Conservation (phyloP, 2,888 invertebrate species). For the Andricus curvator region DNA sequence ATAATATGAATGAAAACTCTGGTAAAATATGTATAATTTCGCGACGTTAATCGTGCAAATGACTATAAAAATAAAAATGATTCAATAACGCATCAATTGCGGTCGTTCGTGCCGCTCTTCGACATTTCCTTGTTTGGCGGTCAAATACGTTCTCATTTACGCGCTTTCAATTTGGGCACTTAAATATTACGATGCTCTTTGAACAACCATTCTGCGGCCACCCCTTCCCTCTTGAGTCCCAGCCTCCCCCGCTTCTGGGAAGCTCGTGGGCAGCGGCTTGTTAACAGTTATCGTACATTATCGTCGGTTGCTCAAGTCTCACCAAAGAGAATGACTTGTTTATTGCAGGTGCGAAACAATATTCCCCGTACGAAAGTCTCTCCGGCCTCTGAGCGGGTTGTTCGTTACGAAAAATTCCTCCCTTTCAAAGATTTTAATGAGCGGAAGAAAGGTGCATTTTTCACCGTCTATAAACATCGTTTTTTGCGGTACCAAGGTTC, state of each 20-base stretch:
- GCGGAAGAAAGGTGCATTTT: neutral
- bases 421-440: constrained; percentile 15
- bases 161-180: neutral
- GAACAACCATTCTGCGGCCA: neutral
- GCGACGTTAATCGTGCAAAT: neutral
- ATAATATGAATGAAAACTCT: neutral
- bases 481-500: neutral
- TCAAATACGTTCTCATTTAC: neutral
- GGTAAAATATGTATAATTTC: neutral
- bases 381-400: neutral
- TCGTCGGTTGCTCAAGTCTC: constrained; percentile 41
- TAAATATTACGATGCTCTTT: neutral
- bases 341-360: constrained; percentile 57
- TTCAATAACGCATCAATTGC: no score
- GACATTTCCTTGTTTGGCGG: no score
- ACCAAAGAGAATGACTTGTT: constrained; percentile 47
- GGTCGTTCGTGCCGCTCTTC: no score
- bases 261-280: constrained; percentile 43
- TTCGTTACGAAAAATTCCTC: constrained; percentile 4
- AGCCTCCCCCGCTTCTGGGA: constrained; percentile 1
- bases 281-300: constrained; percentile 54
- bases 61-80: no score
- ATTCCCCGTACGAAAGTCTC: constrained; percentile 42
- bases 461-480: neutral
- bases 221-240: neutral